These are phyloP conservation scores for Montipora cactus DNA, from an alignment of 64 coral and sea anemone species.

Conservation along the genomic window DNA sequence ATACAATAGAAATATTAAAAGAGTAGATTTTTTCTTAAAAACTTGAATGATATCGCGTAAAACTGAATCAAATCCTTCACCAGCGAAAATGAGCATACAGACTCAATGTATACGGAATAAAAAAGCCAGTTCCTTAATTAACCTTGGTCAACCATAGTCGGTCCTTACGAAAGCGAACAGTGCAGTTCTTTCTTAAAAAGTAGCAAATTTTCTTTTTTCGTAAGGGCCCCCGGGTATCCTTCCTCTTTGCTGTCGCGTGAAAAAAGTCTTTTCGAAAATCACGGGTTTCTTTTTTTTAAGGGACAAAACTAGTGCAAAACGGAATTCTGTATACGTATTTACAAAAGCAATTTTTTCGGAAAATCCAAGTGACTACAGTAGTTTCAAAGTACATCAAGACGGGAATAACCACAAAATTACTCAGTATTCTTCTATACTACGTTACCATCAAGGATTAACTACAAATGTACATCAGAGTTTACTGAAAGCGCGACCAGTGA, in stretches of 20 bases:
- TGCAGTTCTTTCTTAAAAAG: background rate
- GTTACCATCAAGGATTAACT: background rate
- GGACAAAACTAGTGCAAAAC: background rate
- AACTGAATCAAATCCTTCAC: slow-evolving; percentile 5
- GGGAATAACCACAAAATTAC: slow-evolving; percentile 8
- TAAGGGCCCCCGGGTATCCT: background rate
- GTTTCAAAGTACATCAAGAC: background rate
- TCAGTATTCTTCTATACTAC: background rate
- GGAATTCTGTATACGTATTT: background rate
- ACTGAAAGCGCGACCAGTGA: background rate
- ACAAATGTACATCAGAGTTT: slow-evolving; percentile 10
- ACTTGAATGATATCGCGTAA: background rate
- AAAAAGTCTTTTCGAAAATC: background rate
- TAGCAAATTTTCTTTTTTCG: slow-evolving; percentile 11
- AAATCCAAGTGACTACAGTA: background rate
- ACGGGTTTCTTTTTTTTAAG: background rate
- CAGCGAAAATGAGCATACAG: background rate
- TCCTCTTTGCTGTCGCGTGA: background rate
- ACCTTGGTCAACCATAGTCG: background rate
- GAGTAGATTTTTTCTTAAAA: background rate
- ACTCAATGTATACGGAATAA: background rate
- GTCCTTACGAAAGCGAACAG: background rate
- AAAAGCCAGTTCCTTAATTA: background rate
- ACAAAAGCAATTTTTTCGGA: background rate
- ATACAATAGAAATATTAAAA: slow-evolving; percentile 8